Evolutionary conservation across 2,797 vertebrate genomes (phyloP).

Genomic region (Pipistrellus kuhlii): DNA sequence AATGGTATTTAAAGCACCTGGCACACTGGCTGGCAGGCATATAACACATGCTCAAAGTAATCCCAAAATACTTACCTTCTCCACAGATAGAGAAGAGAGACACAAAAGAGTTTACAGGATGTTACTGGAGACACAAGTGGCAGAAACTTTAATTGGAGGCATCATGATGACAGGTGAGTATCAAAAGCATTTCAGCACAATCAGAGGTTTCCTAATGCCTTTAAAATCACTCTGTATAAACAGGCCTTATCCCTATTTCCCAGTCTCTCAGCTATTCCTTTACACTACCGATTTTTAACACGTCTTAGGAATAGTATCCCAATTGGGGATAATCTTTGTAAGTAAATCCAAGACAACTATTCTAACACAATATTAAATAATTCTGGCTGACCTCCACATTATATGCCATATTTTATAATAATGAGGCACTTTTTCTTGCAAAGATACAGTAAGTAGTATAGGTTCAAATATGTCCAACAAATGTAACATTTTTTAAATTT

Average conservation of each 20-base stretch:
- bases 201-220: not conserved
- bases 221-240: not conserved
- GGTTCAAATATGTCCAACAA: not conserved
- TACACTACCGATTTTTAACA: not conserved
- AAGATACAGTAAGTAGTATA: not conserved
- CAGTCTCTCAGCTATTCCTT: not conserved
- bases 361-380: slow-evolving; percentile 17
- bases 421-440: not conserved
- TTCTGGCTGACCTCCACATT: not conserved
- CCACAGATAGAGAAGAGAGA: not conserved
- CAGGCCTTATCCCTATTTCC: not conserved
- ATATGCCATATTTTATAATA: not conserved
- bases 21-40: not conserved
- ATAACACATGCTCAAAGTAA: not conserved
- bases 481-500: not conserved
- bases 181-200: not conserved
- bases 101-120: not conserved
- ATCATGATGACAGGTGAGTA: not conserved
- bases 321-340: not conserved
- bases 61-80: not conserved
- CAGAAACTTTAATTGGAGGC: not conserved
- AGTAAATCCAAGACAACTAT: not conserved
- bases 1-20: slow-evolving; percentile 3
- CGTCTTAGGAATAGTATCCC: not conserved
- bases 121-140: not conserved